A percentile compares a stretch with the other conserved stretches of the same genome.
phyloP scores from a whole-genome alignment of 2,888 invertebrate genomes.

The Aradus depressus region DNA sequence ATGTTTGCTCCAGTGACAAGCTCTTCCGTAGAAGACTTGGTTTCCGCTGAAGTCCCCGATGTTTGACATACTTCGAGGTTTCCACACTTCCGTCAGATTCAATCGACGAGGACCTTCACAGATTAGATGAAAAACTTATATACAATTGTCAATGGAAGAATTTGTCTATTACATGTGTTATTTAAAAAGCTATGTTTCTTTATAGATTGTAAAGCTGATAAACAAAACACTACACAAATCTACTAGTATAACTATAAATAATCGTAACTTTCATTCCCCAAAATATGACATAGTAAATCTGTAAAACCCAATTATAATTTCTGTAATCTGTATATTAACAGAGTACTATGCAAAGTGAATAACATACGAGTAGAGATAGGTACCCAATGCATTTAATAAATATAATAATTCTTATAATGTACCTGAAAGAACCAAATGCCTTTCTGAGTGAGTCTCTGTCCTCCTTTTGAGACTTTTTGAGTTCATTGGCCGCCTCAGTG shows the following conservation, averaged over 20 bases:
- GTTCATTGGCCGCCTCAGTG: constrained; percentile 60
- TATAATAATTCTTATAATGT: background rate
- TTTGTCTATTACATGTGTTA: background rate
- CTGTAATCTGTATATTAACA: too few relatives aligned
- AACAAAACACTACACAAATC: too few relatives aligned
- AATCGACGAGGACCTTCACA: constrained; percentile 49
- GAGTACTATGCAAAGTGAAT: too few relatives aligned
- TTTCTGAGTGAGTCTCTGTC: constrained; percentile 42
- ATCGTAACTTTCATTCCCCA: too few relatives aligned
- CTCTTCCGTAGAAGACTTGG: constrained; percentile 56
- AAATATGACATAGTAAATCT: too few relatives aligned
- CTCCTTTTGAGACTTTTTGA: constrained; percentile 44
- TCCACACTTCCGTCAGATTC: constrained; percentile 49
- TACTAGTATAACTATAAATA: too few relatives aligned
- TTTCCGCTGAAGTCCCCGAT: constrained; percentile 31
- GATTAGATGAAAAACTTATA: constrained; percentile 17
- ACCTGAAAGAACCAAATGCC: constrained; percentile 31
- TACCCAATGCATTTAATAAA: constrained; percentile 15
- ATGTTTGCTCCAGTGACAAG: constrained; percentile 58
- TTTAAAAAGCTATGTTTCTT: too few relatives aligned
- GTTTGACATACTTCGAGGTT: constrained; percentile 35
- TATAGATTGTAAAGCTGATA: too few relatives aligned
- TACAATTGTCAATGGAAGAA: background rate
- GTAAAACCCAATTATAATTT: too few relatives aligned
- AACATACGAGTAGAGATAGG: background rate